Evolutionary conservation across 2,888 invertebrate genomes (phyloP).

Genomic region (Brachylomia viminalis): DNA sequence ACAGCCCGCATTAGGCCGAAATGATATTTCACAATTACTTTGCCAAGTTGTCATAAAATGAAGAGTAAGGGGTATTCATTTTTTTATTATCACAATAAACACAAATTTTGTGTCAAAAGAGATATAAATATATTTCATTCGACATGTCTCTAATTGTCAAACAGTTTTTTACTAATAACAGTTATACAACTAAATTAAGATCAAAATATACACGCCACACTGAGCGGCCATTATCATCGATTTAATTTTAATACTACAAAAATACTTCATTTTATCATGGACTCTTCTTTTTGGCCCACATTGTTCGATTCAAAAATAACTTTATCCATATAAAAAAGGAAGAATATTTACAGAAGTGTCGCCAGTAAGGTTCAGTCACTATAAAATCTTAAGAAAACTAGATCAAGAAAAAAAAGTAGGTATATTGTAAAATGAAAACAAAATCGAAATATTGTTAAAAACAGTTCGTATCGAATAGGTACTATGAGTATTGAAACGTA

Average conservation of each 20-base stretch:
- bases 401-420: slow-evolving; percentile 36
- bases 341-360: slow-evolving; percentile 59
- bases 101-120: background rate
- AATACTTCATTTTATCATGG: slow-evolving; percentile 66
- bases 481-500: slow-evolving; percentile 33
- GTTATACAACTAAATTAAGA: slow-evolving; percentile 59
- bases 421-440: slow-evolving; percentile 22
- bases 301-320: slow-evolving; percentile 64
- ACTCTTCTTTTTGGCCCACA: slow-evolving; percentile 69
- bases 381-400: slow-evolving; percentile 35
- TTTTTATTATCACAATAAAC: background rate
- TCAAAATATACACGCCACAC: slow-evolving; percentile 59
- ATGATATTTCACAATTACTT: background rate
- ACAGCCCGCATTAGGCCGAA: slow-evolving; percentile 17
- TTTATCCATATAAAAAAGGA: slow-evolving; percentile 29
- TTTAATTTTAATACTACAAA: slow-evolving; percentile 68
- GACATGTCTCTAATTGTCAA: slow-evolving; percentile 57
- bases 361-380: slow-evolving; percentile 67
- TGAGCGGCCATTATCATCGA: slow-evolving; percentile 39
- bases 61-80: background rate
- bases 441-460: slow-evolving; percentile 36
- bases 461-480: slow-evolving; percentile 10
- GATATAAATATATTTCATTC: background rate
- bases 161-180: slow-evolving; percentile 51
- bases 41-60: background rate